Percentiles rank a stretch among this genome's conserved stretches.
phyloP scores from a whole-genome alignment of 2,797 vertebrate genomes.

The Leptodactylus fallax region DNA sequence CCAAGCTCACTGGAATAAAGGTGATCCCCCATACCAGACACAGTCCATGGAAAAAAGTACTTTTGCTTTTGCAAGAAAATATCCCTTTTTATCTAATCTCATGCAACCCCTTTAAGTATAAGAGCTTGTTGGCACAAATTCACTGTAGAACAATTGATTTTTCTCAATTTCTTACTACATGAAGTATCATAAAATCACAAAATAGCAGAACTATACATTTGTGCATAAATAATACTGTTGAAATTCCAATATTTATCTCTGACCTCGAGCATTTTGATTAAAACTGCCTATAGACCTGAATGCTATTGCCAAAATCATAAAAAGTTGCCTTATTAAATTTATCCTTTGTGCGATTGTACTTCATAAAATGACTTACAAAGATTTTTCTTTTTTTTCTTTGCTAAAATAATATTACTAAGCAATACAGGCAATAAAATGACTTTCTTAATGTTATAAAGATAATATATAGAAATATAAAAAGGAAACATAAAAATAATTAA shows the following conservation, averaged over 20 bases:
- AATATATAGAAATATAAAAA: constrained; percentile 2
- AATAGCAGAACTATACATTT: not conserved
- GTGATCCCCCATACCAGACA: too few relatives aligned
- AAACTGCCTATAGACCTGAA: not conserved
- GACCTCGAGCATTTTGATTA: not conserved
- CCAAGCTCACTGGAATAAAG: too few relatives aligned
- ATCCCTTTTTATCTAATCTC: too few relatives aligned
- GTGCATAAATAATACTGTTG: not conserved
- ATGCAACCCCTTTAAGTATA: not conserved
- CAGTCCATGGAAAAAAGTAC: too few relatives aligned
- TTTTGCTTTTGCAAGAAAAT: too few relatives aligned
- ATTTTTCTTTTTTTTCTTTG: not conserved
- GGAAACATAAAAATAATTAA: not conserved
- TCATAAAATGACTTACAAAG: not conserved
- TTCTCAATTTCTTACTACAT: not conserved
- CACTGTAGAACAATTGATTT: not conserved
- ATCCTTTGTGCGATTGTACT: not conserved
- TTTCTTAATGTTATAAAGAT: not conserved
- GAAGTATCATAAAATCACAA: not conserved
- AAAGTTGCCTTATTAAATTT: not conserved
- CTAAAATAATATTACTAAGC: not conserved
- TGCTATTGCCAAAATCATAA: not conserved
- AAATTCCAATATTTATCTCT: not conserved
- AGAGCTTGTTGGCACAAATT: not conserved
- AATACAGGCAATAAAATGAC: not conserved